A percentile compares a stretch with the other conserved stretches of the same genome.
Evolutionary conservation across 2,113 vertebrate species (phyloP).

Genomic region (Sphyrna mokarran): DNA sequence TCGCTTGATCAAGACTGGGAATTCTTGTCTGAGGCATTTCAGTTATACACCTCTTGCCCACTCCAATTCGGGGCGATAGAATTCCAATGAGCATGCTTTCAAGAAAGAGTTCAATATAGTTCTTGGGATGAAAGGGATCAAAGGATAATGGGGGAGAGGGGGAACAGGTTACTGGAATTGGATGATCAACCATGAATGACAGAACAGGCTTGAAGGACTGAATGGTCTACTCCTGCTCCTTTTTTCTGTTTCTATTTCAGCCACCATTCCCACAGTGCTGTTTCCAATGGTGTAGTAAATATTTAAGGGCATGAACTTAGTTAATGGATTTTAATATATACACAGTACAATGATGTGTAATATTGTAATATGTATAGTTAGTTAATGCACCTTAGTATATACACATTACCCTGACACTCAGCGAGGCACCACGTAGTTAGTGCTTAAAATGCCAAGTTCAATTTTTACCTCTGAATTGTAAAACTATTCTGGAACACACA

Average conservation of each 20-base stretch:
- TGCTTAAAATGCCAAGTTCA: neutral
- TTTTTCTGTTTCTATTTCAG: neutral
- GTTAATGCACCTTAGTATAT: neutral
- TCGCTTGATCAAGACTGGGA: no score
- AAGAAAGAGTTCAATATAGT: no score
- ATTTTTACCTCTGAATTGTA: neutral
- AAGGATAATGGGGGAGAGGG: no score
- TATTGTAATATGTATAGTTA: neutral
- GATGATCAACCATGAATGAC: no score
- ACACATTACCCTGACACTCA: neutral
- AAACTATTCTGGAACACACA: neutral
- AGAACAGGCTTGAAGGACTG: no score
- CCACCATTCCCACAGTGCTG: neutral
- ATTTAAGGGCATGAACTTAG: neutral
- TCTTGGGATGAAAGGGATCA: no score
- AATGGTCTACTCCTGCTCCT: no score
- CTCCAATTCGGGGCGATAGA: no score
- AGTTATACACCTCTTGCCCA: no score
- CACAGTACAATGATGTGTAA: neutral
- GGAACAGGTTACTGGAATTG: no score
- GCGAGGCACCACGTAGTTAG: neutral
- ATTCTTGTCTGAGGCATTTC: no score
- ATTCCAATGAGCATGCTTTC: no score
- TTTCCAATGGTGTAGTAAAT: neutral
- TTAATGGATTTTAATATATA: conserved; percentile 14